Evolutionary conservation across 2,113 vertebrate genomes (phyloP), one percentile per base, ranked within the genome.

Genomic region (Myrmecobius fasciatus): DNA sequence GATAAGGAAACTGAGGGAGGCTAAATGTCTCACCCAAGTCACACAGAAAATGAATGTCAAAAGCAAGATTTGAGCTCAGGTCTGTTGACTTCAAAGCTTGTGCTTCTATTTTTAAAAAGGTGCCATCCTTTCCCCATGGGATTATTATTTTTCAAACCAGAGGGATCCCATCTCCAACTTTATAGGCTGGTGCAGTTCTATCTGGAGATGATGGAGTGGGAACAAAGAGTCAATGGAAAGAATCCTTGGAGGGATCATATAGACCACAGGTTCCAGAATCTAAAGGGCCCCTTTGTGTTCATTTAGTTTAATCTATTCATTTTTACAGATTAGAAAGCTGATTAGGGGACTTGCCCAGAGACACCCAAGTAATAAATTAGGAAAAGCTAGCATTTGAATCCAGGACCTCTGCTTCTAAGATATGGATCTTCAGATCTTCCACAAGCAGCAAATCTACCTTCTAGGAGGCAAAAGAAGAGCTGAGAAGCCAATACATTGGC

Each of bases 401-500:
- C n/a, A 83, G 67, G n/a, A 83, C n/a, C 20, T 8, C 8, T 83
- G 67, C 36, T 20, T 83, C n/a, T 83, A 83, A 83, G 43, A 43
- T 83, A 8, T 83, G n/a, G 6, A n/a, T 83, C 36, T 43, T n/a
- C 28, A 83, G 20, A 83, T 83, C 36, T 83, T 83, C 17, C 20
- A 43, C 67, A 83, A 83, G n/a, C 20, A 83, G n/a, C 20, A 43
- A 22, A 43, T 43, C 6, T 83, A 8, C 20, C n/a, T 94, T 51
- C 47, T 52, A 67, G 89, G 43, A 89, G 67, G n/a, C n/a, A 43
- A 95, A 96, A 43, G 25, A 91, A 91, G 6, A 88, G 20, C 36
- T 47, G 91, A 92, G 90, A 95, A 53, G 90, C 83, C 47, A 52
- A 83, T 89, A 75, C 28, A 52, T 52, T 93, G 95, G 53, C 48